Conservation (phyloP, 2,797 vertebrate species). For the Dicrostonyx torquatus region DNA sequence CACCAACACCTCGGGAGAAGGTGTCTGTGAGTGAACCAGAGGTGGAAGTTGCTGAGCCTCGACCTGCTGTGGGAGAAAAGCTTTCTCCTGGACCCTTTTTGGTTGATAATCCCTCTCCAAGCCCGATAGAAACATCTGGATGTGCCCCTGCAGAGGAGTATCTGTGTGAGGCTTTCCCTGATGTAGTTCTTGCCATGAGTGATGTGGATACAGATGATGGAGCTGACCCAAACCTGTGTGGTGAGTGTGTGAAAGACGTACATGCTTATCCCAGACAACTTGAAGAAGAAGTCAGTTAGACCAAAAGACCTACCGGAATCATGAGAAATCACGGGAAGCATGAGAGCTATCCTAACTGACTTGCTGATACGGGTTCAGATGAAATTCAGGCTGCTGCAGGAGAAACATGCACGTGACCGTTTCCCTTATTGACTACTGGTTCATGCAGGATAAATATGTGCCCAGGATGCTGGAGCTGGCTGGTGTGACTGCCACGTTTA, state of each 20-base stretch:
- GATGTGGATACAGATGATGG: conserved; percentile 89
- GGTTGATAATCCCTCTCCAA: conserved; percentile 77
- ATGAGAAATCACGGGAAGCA: conserved; percentile 89
- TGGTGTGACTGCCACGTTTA: conserved; percentile 84
- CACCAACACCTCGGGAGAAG: conserved; percentile 73
- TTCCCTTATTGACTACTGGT: conserved; percentile 89
- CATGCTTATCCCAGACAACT: conserved; percentile 91
- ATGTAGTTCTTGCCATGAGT: conserved; percentile 87
- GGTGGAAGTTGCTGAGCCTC: conserved; percentile 39
- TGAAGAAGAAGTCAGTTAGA: conserved; percentile 89
- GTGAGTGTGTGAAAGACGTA: conserved; percentile 92
- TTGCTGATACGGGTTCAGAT: conserved; percentile 93
- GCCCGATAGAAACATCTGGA: conserved; percentile 87
- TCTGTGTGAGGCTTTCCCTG: conserved; percentile 90
- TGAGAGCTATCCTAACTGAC: conserved; percentile 92
- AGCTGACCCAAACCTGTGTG: conserved; percentile 90
- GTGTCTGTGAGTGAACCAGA: conserved; percentile 36
- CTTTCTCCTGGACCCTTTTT: conserved; percentile 72
- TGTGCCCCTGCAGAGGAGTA: conserved; percentile 82
- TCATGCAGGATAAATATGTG: conserved; percentile 90
- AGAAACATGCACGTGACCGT: conserved; percentile 95
- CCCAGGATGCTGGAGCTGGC: conserved; percentile 91
- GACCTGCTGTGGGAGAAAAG: conserved; percentile 64
- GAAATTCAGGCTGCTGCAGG: conserved; percentile 91
- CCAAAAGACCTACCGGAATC: conserved; percentile 85